Conservation (phyloP, 2,113 vertebrate species). For the Macroglossus sobrinus region DNA sequence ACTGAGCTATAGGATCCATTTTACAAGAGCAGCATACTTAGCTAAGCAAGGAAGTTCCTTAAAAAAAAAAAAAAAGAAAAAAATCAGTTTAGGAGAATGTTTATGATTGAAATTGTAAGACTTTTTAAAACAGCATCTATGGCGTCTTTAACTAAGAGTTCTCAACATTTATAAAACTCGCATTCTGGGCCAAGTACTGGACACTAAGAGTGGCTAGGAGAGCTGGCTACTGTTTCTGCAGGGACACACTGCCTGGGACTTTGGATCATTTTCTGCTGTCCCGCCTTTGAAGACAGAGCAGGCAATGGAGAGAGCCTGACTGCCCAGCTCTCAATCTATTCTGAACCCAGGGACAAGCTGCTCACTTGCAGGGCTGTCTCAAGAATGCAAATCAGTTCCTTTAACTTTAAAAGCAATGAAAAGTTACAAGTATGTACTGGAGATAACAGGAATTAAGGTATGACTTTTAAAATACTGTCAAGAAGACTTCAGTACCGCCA, state of each 20-base stretch:
- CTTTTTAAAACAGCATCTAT: neutral
- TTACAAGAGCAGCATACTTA: neutral
- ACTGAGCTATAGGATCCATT: neutral
- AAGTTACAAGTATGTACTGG: neutral
- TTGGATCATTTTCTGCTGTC: neutral
- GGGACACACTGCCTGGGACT: neutral
- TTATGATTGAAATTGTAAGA: neutral
- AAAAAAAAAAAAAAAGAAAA: neutral
- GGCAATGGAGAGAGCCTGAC: neutral
- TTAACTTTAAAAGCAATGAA: constrained; percentile 47
- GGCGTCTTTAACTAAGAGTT: neutral
- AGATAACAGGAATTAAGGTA: neutral
- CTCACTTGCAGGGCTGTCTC: neutral
- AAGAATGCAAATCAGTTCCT: constrained; percentile 23
- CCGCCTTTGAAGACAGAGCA: neutral
- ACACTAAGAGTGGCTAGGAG: neutral
- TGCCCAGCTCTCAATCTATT: neutral
- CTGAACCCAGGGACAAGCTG: neutral
- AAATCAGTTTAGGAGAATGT: neutral
- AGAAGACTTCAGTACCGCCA: neutral
- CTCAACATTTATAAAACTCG: neutral
- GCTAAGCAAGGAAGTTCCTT: neutral
- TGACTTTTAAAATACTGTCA: neutral
- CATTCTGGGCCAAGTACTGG: neutral
- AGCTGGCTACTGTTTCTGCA: neutral